Base-by-base conservation (phyloP, 2,888 invertebrate genomes). In the Drosophila flavopinicola region DNA sequence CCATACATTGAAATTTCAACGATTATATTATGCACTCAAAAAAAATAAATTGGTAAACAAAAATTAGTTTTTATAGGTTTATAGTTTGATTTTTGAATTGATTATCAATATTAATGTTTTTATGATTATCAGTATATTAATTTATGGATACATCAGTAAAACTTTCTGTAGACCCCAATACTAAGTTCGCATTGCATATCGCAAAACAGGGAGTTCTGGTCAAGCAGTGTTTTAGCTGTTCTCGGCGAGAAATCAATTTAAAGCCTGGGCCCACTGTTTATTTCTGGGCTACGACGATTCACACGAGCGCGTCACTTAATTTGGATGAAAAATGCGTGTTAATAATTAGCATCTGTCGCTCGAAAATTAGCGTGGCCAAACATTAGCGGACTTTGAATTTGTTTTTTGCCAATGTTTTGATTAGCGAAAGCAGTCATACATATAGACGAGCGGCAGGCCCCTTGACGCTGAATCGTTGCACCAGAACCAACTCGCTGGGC, bases 391-490 rank as follows among this genome's bases (percentile, higher is more conserved):
- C 44, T 25, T 54, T 54, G 41, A 7, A 25, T 44, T 39, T 48
- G 33, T 41, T 66, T 66, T 58, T 30, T n/a, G n/a, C 15, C 47
- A 48, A 33, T 13, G n/a, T n/a, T 61, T 61, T 35, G 57, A 71
- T 68, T 44, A 65, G 30, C 54, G 29, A 15, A 41, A 11, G 3
- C 48, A 23, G 3, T 11, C 20, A 11, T 13, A 13, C 39, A 38
- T 30, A 30, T 0, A 25, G 37, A 7, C 20, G 6, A 10, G 7
- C 23, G 24, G 6, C 52, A 33, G 7, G 52, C 29, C 24, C 15
- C 42, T 58, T 17, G 30, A n/a, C 57, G 23, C 39, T 32, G 32
- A 25, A 15, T 11, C 29, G 52, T 42, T 27, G 6, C 9, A 15
- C 1, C 3, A 25, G 2, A 25, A 41, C 2, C 5, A 41, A 13